These are phyloP conservation scores for Vombatus ursinus DNA, from an alignment of 2,113 vertebrate species.

Conservation along the genomic window DNA sequence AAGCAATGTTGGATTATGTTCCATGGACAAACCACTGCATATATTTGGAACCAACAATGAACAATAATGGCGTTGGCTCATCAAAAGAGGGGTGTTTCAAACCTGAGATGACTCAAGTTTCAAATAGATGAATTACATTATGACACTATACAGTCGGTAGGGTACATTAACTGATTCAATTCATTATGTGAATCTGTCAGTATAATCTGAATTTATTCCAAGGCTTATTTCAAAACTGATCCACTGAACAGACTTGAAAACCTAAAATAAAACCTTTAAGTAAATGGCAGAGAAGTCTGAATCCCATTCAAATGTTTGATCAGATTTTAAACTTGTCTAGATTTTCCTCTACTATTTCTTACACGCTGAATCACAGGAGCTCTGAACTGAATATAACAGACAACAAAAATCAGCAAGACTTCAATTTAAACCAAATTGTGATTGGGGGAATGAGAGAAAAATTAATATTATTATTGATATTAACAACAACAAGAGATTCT, in stretches of 20 bases:
- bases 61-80: constrained; percentile 1
- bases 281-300: constrained; percentile 12
- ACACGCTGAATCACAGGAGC: constrained; percentile 1
- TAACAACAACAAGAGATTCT: not conserved
- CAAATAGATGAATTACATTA: constrained; percentile 22
- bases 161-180: constrained; percentile 36
- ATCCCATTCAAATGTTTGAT: not conserved
- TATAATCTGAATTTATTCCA: constrained; percentile 31
- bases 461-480: not conserved
- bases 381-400: constrained; percentile 8
- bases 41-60: constrained; percentile 5
- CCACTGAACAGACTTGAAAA: not conserved
- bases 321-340: constrained; percentile 25
- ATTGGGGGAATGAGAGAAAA: constrained; percentile 10
- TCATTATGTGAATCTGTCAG: constrained; percentile 24
- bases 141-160: not conserved
- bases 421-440: constrained; percentile 27
- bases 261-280: constrained; percentile 35
- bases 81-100: constrained; percentile 42
- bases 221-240: constrained; percentile 50
- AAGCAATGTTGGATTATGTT: not conserved
- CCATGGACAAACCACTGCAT: not conserved
- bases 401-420: constrained; percentile 36
- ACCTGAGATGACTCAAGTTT: constrained; percentile 27
- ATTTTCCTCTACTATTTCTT: constrained; percentile 45